Evolutionary conservation across 1,140 invertebrate genomes (phyloP).

Genomic region (Tetragnatha versicolor): DNA sequence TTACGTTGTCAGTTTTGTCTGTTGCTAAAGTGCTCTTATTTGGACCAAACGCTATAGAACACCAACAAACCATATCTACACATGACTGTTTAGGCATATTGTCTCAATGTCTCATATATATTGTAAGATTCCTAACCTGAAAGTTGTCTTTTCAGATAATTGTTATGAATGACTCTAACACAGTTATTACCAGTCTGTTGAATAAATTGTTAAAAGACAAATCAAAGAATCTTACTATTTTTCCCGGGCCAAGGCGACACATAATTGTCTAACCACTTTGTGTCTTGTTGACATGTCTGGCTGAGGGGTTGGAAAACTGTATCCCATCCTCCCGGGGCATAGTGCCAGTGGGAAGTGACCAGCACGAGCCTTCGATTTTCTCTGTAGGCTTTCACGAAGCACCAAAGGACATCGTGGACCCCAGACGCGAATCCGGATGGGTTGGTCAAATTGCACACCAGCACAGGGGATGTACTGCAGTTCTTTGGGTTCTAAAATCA

Average conservation of each 20-base stretch:
- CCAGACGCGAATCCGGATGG: conserved; percentile 54
- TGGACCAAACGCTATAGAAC: too few species aligned
- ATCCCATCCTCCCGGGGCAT: conserved; percentile 40
- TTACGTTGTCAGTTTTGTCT: too few species aligned
- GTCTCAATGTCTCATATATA: too few species aligned
- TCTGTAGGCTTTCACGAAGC: conserved; percentile 52
- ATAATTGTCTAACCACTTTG: neutral
- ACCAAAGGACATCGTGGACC: conserved; percentile 56
- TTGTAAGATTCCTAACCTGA: too few species aligned
- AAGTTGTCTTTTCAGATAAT: too few species aligned
- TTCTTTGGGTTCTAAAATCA: conserved; percentile 44
- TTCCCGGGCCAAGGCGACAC: conserved; percentile 35
- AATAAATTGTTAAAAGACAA: neutral
- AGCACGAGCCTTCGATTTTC: conserved; percentile 28
- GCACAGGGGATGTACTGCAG: conserved; percentile 12
- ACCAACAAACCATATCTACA: too few species aligned
- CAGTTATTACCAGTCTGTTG: too few species aligned
- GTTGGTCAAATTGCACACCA: conserved; percentile 52
- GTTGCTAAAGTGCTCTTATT: too few species aligned
- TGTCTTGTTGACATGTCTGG: neutral
- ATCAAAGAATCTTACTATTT: conserved; percentile 8
- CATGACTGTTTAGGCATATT: too few species aligned
- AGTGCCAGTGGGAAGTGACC: conserved; percentile 39
- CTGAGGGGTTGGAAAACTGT: conserved; percentile 34
- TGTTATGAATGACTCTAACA: too few species aligned